phyloP scores from a whole-genome alignment of 2,113 vertebrate genomes.

The Genyomyrus donnyi region DNA sequence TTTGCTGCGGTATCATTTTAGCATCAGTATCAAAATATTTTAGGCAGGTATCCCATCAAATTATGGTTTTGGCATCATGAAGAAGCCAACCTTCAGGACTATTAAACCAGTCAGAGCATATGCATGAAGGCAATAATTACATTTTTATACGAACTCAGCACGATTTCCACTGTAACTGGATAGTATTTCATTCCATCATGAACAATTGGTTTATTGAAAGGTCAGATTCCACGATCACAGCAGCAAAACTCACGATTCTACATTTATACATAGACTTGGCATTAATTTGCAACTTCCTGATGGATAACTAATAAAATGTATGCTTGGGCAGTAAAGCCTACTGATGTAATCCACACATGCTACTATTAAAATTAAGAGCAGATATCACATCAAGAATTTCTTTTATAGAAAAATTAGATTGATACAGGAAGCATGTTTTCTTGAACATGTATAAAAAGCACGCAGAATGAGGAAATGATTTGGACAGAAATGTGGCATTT shows the following conservation, averaged over 20 bases:
- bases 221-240: not conserved
- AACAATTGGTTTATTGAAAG: not conserved
- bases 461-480: slow-evolving; percentile 57
- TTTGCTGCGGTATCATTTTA: too few species aligned
- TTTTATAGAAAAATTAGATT: slow-evolving; percentile 62
- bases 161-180: not conserved
- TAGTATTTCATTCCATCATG: not conserved
- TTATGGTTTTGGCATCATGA: too few species aligned
- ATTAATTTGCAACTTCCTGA: not conserved
- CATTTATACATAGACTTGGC: not conserved
- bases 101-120: not conserved
- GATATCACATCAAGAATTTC: slow-evolving; percentile 44
- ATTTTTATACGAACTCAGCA: not conserved
- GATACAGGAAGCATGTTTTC: slow-evolving; percentile 52
- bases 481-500: slow-evolving; percentile 55
- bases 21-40: too few species aligned
- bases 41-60: too few species aligned
- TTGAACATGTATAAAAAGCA: slow-evolving; percentile 57
- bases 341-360: not conserved
- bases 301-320: not conserved
- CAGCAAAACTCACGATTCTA: not conserved
- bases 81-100: not conserved
- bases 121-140: not conserved
- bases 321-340: not conserved
- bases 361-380: slow-evolving; percentile 11